Base-by-base conservation (phyloP, 2,797 vertebrate species). In the Synanceia verrucosa region DNA sequence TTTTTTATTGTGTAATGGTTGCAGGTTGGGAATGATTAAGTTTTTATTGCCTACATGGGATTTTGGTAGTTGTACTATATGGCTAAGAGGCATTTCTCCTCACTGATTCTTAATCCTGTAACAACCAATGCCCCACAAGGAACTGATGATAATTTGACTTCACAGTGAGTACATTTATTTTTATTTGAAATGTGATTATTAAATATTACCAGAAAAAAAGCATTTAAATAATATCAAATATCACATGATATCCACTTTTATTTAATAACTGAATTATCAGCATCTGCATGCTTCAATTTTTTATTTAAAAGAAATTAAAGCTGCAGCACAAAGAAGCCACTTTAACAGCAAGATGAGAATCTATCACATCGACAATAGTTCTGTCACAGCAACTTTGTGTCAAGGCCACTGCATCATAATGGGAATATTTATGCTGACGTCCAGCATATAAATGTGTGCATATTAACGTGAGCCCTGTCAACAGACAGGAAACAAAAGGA, bases 401-500 rank as follows among this genome's bases (percentile, higher is more conserved):
- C 55, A 34, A 39, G 57, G 24, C 28, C 26, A 12, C 53, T 36
- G 23, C 39, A 34, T 64, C 34, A 21, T 51, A 43, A 55, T 41
- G 24, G 24, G 62, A 62, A 61, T 68, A 46, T 64, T 59, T 58
- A 65, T 55, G 11, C 23, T 26, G 18, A 57, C 55, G 9, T 62
- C 33, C 23, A 77, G 33, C 21, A 52, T 78, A 37, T 64, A 67
- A 73, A 61, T 73, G 5, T 33, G 47, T 60, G 57, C 61, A 68
- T 68, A 70, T 69, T 60, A 75, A 67, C 23, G 2, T 70, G 37
- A 23, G 19, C 43, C 66, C 76, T 82, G 71, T 78, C 59, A 63
- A 18, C 13, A 21, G 37, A 53, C 21, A n/a, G 55, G 10, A 65
- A 74, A 48, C 52, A 53, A 65, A 66, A 66, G 24, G 43, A 34